Conservation (phyloP, 2,797 vertebrate genomes). For the Oreochromis mossambicus region DNA sequence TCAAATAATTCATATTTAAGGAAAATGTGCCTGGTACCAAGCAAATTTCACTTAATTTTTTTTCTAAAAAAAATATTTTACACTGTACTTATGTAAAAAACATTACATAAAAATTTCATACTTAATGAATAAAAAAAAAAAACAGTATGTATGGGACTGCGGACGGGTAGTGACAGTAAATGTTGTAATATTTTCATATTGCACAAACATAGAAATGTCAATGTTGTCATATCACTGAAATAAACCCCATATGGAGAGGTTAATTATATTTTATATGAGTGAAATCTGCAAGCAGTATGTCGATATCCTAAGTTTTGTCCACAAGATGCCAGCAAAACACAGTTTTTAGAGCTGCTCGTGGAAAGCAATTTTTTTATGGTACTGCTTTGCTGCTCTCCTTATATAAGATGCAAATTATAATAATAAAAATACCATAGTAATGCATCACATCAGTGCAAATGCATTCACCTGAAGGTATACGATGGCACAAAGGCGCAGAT, state of each 20-base stretch:
- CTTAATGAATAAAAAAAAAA: background rate
- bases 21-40: background rate
- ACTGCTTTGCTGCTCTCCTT: background rate
- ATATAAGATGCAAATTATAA: background rate
- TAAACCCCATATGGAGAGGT: background rate
- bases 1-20: background rate
- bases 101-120: background rate
- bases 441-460: background rate
- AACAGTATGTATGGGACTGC: background rate
- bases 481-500: background rate
- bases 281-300: background rate
- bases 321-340: constrained; percentile 59
- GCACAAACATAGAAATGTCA: background rate
- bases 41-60: background rate
- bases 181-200: background rate
- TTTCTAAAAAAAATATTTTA: background rate
- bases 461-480: background rate
- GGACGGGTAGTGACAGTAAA: background rate
- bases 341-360: background rate
- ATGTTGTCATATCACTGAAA: background rate
- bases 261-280: background rate
- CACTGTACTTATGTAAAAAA: background rate
- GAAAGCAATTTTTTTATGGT: background rate
- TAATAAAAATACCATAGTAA: background rate
- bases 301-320: constrained; percentile 17